These are phyloP conservation scores for Sebastes itinus DNA, from an alignment of 2,797 vertebrate species.

Conservation along the genomic window DNA sequence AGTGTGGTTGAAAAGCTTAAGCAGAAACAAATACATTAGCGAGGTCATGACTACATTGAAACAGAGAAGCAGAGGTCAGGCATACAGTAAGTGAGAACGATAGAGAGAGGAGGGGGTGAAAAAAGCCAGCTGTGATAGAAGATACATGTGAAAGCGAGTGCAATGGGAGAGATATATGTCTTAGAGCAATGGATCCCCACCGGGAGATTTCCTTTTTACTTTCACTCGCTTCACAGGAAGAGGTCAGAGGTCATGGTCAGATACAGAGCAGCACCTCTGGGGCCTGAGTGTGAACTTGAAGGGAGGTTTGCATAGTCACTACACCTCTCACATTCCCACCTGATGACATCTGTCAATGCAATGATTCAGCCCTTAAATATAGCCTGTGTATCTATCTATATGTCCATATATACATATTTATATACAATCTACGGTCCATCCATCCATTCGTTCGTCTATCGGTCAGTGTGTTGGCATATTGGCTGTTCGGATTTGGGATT, in stretches of 20 bases:
- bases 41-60: background rate
- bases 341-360: background rate
- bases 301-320: background rate
- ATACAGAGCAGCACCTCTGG: background rate
- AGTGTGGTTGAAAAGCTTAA: background rate
- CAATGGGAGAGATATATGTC: background rate
- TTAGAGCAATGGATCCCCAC: slow-evolving; percentile 9
- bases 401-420: background rate
- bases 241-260: slow-evolving; percentile 40
- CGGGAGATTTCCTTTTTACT: slow-evolving; percentile 18
- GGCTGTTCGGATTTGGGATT: background rate
- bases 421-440: background rate
- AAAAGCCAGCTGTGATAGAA: background rate
- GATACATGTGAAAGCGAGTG: background rate
- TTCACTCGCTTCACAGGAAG: background rate
- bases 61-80: slow-evolving; percentile 21
- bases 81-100: slow-evolving; percentile 5
- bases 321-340: background rate
- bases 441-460: background rate
- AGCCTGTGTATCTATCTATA: background rate
- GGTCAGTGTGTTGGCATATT: background rate
- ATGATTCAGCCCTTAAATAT: background rate
- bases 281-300: background rate
- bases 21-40: background rate
- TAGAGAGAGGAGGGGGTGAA: background rate